phyloP scores from a whole-genome alignment of 2,888 invertebrate species.

The Dione vanillae region DNA sequence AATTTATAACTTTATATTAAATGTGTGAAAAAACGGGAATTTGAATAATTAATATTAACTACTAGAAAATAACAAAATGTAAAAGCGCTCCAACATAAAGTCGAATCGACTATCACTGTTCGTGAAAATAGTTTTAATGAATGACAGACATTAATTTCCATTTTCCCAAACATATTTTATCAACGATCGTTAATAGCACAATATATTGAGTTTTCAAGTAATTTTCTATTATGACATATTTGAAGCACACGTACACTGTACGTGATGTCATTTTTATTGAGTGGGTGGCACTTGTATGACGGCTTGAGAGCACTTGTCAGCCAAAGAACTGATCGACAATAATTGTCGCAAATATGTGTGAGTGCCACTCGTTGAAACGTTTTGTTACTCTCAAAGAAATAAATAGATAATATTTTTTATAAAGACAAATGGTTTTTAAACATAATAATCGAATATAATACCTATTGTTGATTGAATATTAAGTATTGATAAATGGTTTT shows the following conservation, averaged over 20 bases:
- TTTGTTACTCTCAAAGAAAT: slow-evolving; percentile 1
- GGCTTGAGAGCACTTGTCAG: slow-evolving; percentile 34
- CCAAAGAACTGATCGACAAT: slow-evolving; percentile 35
- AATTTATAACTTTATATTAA: no score
- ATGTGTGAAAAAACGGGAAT: no score
- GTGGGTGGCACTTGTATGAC: slow-evolving; percentile 37
- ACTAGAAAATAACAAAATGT: no score
- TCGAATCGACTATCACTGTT: no score
- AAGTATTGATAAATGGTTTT: no score
- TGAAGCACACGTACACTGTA: slow-evolving; percentile 21
- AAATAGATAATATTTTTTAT: not conserved
- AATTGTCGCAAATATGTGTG: slow-evolving; percentile 24
- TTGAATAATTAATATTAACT: no score
- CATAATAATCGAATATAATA: no score
- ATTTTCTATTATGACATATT: slow-evolving; percentile 23
- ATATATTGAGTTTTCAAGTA: slow-evolving; percentile 8
- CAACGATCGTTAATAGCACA: not conserved
- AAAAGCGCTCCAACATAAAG: no score
- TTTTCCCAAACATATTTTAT: not conserved
- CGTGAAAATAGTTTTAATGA: no score
- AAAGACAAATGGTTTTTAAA: not conserved
- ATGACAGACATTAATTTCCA: no score
- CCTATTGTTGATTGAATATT: no score
- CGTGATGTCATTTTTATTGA: slow-evolving; percentile 42
- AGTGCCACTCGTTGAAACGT: slow-evolving; percentile 5